phyloP scores from a whole-genome alignment of 2,797 vertebrate species.

The Acrossocheilus wenchowensis region DNA sequence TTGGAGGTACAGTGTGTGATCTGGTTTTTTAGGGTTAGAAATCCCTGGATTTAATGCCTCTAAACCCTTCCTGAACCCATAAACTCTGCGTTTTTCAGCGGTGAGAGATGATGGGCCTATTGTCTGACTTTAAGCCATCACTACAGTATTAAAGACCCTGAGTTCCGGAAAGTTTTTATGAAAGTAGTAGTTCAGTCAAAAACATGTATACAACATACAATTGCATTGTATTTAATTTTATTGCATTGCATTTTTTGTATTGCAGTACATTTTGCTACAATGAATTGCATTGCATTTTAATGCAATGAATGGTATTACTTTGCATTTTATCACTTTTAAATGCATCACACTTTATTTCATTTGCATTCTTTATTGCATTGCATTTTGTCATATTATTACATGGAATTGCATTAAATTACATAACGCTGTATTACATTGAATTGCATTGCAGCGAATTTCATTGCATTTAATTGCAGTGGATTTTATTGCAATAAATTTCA shows the following conservation, averaged over 20 bases:
- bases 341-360: not conserved
- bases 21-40: not conserved
- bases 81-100: not conserved
- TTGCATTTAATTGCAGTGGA: no score
- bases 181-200: not conserved
- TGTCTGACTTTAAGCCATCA: not conserved
- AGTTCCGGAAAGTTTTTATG: not conserved
- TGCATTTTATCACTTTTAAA: not conserved
- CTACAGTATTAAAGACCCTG: not conserved
- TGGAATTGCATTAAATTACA: not conserved
- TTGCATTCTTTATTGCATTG: not conserved
- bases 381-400: not conserved
- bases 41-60: conserved; percentile 14
- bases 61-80: conserved; percentile 22
- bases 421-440: not conserved
- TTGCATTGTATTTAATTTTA: not conserved
- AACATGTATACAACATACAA: not conserved
- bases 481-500: no score
- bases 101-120: not conserved
- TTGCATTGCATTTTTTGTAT: not conserved
- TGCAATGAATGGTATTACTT: no score
- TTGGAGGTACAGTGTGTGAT: not conserved
- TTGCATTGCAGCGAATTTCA: no score
- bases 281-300: no score
- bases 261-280: not conserved